Evolutionary conservation across 2,888 invertebrate genomes (phyloP), one percentile per base, ranked within the genome.

Genomic region (Epinotia brunnichana): DNA sequence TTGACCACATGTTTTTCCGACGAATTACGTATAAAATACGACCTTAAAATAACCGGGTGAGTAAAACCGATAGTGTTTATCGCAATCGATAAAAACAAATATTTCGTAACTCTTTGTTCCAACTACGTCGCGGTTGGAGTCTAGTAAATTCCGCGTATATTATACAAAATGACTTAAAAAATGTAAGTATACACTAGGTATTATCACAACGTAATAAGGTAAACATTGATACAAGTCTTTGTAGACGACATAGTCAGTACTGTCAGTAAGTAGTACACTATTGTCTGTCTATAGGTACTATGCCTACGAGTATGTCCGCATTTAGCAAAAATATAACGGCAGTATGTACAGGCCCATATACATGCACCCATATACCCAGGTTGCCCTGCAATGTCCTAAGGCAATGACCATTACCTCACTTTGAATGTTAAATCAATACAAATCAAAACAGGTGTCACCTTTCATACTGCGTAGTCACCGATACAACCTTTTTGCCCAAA

Each of bases 81-180:
- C 69, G 63, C 51, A 21, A 63, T 73, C 57, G 63, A 62, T 69
- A 73, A 69, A 69, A 62, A 69, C 63, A 59, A 51, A 69, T 69
- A 59, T 73, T 63, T 69, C 73, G 73, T 73, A 73, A 73, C 63
- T 59, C 73, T 73, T 73, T 73, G 68, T 73, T 69, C 67, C 24
- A 51, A 62, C 51, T 69, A 56, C 67, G 68, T 62, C 21, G 68
- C 19, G 19, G 29, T 17, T 13, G 56, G 4, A 54, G 21, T 41
- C 54, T 56, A 41, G 41, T 41, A 57, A 10, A 15, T 66, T 53
- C 53, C 39, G 15, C 21, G n/a, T 56, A 21, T 44, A 19, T 41
- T 9, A 11, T 5, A 11, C 15, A 35, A 35, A 35, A 1, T 7
- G 9, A 2, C 9, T 35, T 9, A 35, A 35, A 0, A 35, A 9